Percentiles rank a stretch among this genome's conserved stretches.
These are phyloP conservation scores for Nannospalax galili DNA, from an alignment of 2,113 vertebrate genomes.

Conservation along the genomic window DNA sequence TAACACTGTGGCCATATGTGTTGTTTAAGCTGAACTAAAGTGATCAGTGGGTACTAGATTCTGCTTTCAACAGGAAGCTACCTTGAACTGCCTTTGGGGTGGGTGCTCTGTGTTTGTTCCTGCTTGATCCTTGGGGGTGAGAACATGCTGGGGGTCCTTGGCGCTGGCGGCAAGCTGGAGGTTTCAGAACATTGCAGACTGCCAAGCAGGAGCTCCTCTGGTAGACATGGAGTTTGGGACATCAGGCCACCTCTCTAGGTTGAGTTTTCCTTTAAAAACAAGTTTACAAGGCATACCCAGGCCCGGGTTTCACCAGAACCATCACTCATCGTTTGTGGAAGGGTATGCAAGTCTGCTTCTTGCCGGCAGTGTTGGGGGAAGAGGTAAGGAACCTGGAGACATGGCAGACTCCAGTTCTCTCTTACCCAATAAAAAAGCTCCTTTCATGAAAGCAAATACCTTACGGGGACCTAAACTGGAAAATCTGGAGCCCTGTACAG, in stretches of 20 bases:
- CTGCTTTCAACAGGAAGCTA: neutral
- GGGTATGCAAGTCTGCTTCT: slow-evolving; percentile 86
- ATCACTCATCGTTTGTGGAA: slow-evolving; percentile 83
- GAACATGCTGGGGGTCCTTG: neutral
- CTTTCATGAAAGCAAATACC: slow-evolving; percentile 74
- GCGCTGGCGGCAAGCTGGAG: neutral
- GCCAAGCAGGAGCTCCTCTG: neutral
- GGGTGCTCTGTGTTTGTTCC: rapidly evolving
- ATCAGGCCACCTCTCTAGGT: neutral
- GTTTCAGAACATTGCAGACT: neutral
- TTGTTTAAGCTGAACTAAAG: neutral
- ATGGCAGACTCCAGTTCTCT: slow-evolving; percentile 78
- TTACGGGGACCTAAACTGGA: slow-evolving; percentile 58
- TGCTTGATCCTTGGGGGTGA: rapidly evolving
- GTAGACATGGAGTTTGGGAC: rapidly evolving
- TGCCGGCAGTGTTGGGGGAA: slow-evolving; percentile 85
- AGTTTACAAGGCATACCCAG: slow-evolving; percentile 56
- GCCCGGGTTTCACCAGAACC: slow-evolving; percentile 79
- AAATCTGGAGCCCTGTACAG: neutral
- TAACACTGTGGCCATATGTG: rapidly evolving
- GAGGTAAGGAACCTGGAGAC: slow-evolving; percentile 83
- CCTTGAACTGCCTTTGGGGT: neutral
- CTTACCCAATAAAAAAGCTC: slow-evolving; percentile 74
- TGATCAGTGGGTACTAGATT: neutral
- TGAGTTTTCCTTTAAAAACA: neutral